phyloP scores from a whole-genome alignment of 2,113 vertebrate genomes.

The Paedocypris sp. region DNA sequence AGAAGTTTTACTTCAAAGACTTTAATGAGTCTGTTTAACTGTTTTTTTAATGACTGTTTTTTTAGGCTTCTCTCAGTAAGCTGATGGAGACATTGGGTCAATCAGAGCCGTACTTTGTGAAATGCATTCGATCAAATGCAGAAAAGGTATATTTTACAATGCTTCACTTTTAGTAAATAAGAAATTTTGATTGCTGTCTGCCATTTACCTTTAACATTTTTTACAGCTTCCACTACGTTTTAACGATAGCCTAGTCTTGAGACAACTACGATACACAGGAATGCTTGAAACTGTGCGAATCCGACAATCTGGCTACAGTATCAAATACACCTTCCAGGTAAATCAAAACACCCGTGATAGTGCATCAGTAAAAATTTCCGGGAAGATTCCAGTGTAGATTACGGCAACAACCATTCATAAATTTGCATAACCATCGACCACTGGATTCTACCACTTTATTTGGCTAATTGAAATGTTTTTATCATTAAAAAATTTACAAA shows the following conservation, averaged over 20 bases:
- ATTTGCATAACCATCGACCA: too few relatives aligned
- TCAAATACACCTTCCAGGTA: conserved; percentile 92
- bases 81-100: conserved; percentile 96
- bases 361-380: too few relatives aligned
- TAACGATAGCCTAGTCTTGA: conserved; percentile 79
- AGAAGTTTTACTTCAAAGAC: too few relatives aligned
- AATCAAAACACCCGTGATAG: too few relatives aligned
- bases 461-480: too few relatives aligned
- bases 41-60: not conserved
- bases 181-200: not conserved
- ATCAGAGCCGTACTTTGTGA: conserved; percentile 97
- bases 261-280: conserved; percentile 93
- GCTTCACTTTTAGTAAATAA: not conserved
- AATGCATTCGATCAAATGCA: conserved; percentile 94
- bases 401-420: too few relatives aligned
- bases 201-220: conserved; percentile 20
- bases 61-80: conserved; percentile 87
- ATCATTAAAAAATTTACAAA: too few relatives aligned
- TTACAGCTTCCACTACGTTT: conserved; percentile 88
- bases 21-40: not conserved
- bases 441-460: too few relatives aligned
- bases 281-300: conserved; percentile 97
- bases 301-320: conserved; percentile 91
- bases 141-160: conserved; percentile 75
- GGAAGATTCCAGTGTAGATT: too few relatives aligned